These are phyloP conservation scores for Tapirus terrestris DNA, from an alignment of 2,113 vertebrate genomes.

Conservation along the genomic window DNA sequence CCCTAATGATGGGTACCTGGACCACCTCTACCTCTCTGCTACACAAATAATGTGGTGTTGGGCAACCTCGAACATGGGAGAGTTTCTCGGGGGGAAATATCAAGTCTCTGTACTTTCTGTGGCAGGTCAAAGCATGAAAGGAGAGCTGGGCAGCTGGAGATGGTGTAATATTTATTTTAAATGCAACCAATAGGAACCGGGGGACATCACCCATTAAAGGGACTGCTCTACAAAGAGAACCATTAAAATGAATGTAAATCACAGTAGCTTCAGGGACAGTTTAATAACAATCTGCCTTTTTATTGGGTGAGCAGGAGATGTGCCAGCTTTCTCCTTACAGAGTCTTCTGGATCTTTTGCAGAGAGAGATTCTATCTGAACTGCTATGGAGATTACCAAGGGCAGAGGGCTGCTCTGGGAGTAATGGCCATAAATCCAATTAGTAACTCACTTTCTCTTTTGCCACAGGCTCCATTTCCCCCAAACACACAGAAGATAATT, in stretches of 20 bases:
- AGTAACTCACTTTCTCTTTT: slow-evolving; percentile 81
- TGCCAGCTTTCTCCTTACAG: slow-evolving; percentile 76
- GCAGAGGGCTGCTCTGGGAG: slow-evolving; percentile 72
- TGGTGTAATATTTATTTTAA: slow-evolving; percentile 73
- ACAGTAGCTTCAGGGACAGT: slow-evolving; percentile 80
- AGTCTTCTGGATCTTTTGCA: slow-evolving; percentile 58
- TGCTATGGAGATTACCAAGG: slow-evolving; percentile 58
- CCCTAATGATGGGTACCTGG: not conserved
- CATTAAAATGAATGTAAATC: slow-evolving; percentile 82
- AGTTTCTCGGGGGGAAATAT: slow-evolving; percentile 21
- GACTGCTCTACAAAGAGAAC: slow-evolving; percentile 73
- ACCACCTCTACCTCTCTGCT: not conserved
- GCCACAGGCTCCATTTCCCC: slow-evolving; percentile 56
- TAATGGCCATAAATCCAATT: slow-evolving; percentile 78
- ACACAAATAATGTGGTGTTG: not conserved
- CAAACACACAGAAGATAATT: not conserved
- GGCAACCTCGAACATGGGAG: not conserved
- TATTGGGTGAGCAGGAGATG: slow-evolving; percentile 80
- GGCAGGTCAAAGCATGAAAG: slow-evolving; percentile 26
- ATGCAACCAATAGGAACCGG: slow-evolving; percentile 49
- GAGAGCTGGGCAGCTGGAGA: slow-evolving; percentile 47
- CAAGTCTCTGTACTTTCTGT: slow-evolving; percentile 25
- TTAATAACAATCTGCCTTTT: slow-evolving; percentile 82
- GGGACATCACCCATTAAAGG: slow-evolving; percentile 62
- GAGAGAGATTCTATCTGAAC: slow-evolving; percentile 75